Evolutionary conservation across 1,140 invertebrate species (phyloP).

Genomic region (Rhagoletis pomonella): DNA sequence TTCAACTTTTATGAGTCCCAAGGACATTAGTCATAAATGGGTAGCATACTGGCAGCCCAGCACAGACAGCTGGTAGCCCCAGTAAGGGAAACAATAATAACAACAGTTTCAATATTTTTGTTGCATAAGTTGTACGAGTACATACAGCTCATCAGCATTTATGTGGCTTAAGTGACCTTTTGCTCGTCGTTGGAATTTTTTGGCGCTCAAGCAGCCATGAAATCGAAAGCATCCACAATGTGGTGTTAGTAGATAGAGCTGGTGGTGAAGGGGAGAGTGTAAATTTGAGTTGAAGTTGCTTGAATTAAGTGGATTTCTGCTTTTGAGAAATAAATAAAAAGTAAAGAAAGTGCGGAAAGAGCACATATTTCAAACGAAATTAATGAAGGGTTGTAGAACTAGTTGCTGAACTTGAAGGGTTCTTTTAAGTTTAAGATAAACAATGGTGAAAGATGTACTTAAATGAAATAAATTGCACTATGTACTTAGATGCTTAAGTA

Average conservation of each 20-base stretch:
- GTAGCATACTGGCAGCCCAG: not conserved
- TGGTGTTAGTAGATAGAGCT: not conserved
- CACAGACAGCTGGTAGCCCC: too few species aligned
- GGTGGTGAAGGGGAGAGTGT: not conserved
- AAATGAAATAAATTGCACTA: too few species aligned
- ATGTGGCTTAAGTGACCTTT: slow-evolving; percentile 45
- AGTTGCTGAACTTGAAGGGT: too few species aligned
- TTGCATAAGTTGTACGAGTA: not conserved
- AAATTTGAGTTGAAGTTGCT: slow-evolving; percentile 16
- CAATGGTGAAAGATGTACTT: too few species aligned
- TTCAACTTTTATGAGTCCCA: slow-evolving; percentile 47
- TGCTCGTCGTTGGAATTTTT: not conserved
- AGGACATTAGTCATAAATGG: slow-evolving; percentile 53
- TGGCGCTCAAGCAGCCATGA: slow-evolving; percentile 44
- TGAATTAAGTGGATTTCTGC: slow-evolving; percentile 13
- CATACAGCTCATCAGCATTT: slow-evolving; percentile 27
- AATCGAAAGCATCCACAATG: slow-evolving; percentile 12
- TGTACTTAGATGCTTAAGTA: too few species aligned
- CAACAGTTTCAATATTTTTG: slow-evolving; percentile 18
- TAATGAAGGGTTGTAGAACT: too few species aligned
- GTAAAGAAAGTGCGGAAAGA: not conserved
- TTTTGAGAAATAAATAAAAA: not conserved
- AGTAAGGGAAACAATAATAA: slow-evolving; percentile 40
- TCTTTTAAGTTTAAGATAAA: too few species aligned
- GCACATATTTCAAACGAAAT: not conserved